These are phyloP conservation scores for Drosophila mimetica DNA, from an alignment of 2,888 invertebrate genomes.

Conservation along the genomic window DNA sequence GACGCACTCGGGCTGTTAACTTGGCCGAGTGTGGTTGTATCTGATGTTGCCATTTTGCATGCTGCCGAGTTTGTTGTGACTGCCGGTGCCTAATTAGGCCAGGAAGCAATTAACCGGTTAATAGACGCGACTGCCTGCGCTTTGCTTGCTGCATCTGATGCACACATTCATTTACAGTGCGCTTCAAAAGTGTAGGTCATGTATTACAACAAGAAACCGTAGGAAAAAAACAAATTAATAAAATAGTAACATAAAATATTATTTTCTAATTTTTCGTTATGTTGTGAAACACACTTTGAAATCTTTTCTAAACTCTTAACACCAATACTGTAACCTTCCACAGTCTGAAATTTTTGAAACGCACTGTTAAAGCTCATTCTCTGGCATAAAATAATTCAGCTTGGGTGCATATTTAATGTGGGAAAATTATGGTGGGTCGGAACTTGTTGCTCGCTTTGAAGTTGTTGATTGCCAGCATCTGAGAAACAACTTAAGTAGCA, in stretches of 20 bases:
- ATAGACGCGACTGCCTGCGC: slow-evolving; percentile 49
- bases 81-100: slow-evolving; percentile 63
- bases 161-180: slow-evolving; percentile 1
- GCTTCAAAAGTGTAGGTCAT: not conserved
- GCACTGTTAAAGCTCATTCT: slow-evolving; percentile 20
- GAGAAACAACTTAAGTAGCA: slow-evolving; percentile 13
- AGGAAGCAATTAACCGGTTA: slow-evolving; percentile 71
- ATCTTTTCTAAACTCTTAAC: not conserved
- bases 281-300: too few species aligned
- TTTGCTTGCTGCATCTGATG: slow-evolving; percentile 45
- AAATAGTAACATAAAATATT: too few species aligned
- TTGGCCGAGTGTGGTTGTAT: slow-evolving; percentile 22
- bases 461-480: slow-evolving; percentile 50
- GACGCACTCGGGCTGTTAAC: slow-evolving; percentile 32
- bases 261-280: too few species aligned
- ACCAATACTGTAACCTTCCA: not conserved
- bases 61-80: slow-evolving; percentile 33
- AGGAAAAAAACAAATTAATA: too few species aligned
- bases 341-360: not conserved
- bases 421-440: slow-evolving; percentile 58
- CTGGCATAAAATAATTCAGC: slow-evolving; percentile 40
- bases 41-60: slow-evolving; percentile 41
- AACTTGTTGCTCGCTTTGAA: slow-evolving; percentile 53
- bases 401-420: slow-evolving; percentile 71
- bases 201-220: not conserved